These are phyloP conservation scores for Fistularia tabacaria DNA, from an alignment of 2,797 vertebrate species.

Conservation along the genomic window DNA sequence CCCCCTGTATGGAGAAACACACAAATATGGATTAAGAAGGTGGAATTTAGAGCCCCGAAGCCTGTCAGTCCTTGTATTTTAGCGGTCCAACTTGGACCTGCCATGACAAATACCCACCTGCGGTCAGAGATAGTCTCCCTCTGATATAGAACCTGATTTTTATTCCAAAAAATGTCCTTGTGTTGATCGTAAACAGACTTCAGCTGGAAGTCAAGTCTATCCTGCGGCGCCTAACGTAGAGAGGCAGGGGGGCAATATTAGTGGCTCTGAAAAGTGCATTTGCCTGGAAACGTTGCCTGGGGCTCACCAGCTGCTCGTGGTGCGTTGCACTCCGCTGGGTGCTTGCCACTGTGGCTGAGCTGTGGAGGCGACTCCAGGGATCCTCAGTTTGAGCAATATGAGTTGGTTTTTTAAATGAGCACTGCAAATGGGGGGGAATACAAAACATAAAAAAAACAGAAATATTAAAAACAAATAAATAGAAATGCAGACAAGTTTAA, in stretches of 20 bases:
- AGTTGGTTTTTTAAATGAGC: constrained; percentile 44
- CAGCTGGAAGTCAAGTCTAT: constrained; percentile 83
- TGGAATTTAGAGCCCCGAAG: not conserved
- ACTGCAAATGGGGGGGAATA: constrained; percentile 51
- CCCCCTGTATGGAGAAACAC: not conserved
- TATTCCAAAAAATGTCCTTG: constrained; percentile 66
- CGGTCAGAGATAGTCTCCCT: constrained; percentile 57
- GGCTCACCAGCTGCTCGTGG: constrained; percentile 64
- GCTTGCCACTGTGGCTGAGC: constrained; percentile 68
- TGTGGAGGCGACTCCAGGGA: constrained; percentile 78
- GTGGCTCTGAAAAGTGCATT: not conserved
- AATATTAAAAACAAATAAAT: too few species aligned
- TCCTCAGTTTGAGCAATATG: constrained; percentile 76
- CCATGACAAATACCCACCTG: constrained; percentile 48
- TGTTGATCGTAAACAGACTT: constrained; percentile 79
- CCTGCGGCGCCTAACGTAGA: constrained; percentile 61
- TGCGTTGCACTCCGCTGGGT: constrained; percentile 48
- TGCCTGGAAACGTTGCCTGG: not conserved
- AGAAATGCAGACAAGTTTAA: too few species aligned
- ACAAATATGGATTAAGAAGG: not conserved
- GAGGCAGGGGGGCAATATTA: constrained; percentile 1
- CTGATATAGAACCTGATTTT: constrained; percentile 73
- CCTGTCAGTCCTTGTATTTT: too few species aligned
- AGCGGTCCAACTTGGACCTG: too few species aligned
- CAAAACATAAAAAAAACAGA: not conserved